These are phyloP conservation scores for Hirtodrosophila duncani DNA, from an alignment of 2,888 invertebrate genomes.

Conservation along the genomic window DNA sequence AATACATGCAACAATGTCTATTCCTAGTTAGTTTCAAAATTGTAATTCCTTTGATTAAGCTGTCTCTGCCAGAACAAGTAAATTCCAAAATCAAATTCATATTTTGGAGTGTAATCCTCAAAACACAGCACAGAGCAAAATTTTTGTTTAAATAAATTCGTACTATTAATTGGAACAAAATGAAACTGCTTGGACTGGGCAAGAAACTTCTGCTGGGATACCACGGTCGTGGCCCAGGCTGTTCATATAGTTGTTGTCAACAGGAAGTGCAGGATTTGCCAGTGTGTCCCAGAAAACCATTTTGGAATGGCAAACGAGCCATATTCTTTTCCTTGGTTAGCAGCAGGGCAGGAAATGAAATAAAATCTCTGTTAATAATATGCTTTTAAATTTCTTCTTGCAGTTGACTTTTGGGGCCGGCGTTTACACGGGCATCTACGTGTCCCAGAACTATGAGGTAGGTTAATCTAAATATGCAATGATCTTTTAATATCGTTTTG, in stretches of 20 bases:
- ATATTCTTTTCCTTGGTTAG: constrained; percentile 38
- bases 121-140: too few species aligned
- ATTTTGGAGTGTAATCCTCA: too few species aligned
- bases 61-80: too few species aligned
- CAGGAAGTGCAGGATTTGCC: constrained; percentile 22
- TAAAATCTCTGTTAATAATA: neutral
- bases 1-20: too few species aligned
- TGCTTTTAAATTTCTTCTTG: too few species aligned
- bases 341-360: neutral
- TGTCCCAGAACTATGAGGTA: constrained; percentile 87
- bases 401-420: constrained; percentile 84
- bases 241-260: constrained; percentile 3
- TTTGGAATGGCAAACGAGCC: constrained; percentile 21
- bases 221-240: constrained; percentile 1
- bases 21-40: too few species aligned
- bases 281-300: constrained; percentile 31
- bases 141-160: constrained; percentile 8
- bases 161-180: constrained; percentile 22
- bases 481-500: too few species aligned
- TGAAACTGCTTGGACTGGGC: constrained; percentile 46
- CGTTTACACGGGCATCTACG: constrained; percentile 85
- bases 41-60: too few species aligned
- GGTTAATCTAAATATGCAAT: constrained; percentile 19
- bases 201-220: constrained; percentile 15
- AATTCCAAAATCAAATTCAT: too few species aligned